Evolutionary conservation across 2,888 invertebrate species (phyloP).

Genomic region (Noctua comes): DNA sequence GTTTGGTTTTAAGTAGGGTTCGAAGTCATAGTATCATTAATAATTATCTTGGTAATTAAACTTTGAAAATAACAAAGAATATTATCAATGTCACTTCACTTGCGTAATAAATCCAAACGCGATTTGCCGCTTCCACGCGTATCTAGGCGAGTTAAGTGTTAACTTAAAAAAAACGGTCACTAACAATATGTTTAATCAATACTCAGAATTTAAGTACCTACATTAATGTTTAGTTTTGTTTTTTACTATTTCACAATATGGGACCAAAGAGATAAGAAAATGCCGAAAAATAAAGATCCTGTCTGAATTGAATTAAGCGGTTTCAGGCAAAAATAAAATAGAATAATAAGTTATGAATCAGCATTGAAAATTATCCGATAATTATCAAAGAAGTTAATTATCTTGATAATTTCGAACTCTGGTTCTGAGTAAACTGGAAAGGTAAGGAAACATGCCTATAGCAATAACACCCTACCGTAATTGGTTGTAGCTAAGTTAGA

Average conservation of each 20-base stretch:
- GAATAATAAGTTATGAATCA: too few relatives aligned
- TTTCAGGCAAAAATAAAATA: not conserved
- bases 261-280: not conserved
- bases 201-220: not conserved
- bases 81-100: not conserved
- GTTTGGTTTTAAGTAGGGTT: not conserved
- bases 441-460: too few relatives aligned
- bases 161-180: not conserved
- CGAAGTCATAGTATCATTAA: not conserved
- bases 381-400: not conserved
- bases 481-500: not conserved
- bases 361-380: not conserved
- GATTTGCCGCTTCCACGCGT: not conserved
- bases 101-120: not conserved
- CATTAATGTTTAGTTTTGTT: not conserved
- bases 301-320: not conserved
- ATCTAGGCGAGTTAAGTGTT: not conserved
- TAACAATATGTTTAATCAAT: not conserved
- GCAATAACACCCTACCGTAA: not conserved
- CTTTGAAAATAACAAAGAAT: not conserved
- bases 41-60: not conserved
- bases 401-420: not conserved
- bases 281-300: not conserved
- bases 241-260: not conserved
- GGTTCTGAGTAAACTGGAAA: not conserved